phyloP scores from a whole-genome alignment of 1,140 invertebrate species.

The Chymomyza costata region DNA sequence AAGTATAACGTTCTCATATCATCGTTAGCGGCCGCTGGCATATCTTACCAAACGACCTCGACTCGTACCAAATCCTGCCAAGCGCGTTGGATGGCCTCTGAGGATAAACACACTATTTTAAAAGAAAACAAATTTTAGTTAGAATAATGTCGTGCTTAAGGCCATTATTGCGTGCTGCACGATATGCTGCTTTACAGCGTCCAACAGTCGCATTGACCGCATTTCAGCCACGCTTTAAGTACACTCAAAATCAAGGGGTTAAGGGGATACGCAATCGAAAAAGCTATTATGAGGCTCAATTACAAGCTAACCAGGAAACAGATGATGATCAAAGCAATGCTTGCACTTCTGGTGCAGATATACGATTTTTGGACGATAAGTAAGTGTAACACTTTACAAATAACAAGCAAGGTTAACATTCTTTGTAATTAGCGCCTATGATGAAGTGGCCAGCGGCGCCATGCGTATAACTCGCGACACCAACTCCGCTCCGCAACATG shows the following conservation, averaged over 20 bases:
- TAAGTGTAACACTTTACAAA: no score
- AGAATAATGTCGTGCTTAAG: slow-evolving; percentile 37
- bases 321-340: not conserved
- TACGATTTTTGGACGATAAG: slow-evolving; percentile 60
- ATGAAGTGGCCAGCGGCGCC: slow-evolving; percentile 70
- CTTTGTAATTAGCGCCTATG: slow-evolving; percentile 68
- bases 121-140: slow-evolving; percentile 39
- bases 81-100: slow-evolving; percentile 76
- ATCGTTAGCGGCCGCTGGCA: slow-evolving; percentile 56
- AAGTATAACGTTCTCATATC: slow-evolving; percentile 75
- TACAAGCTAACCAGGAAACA: slow-evolving; percentile 22
- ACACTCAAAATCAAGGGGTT: slow-evolving; percentile 64
- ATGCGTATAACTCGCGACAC: slow-evolving; percentile 62
- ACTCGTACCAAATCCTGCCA: slow-evolving; percentile 75
- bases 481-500: slow-evolving; percentile 66
- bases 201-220: not conserved
- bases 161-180: not conserved
- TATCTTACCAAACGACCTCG: slow-evolving; percentile 75
- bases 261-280: slow-evolving; percentile 66
- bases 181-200: slow-evolving; percentile 10
- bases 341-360: slow-evolving; percentile 16
- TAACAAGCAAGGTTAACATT: not conserved
- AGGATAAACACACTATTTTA: slow-evolving; percentile 76
- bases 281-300: slow-evolving; percentile 49
- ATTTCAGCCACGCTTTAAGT: slow-evolving; percentile 37